These are phyloP conservation scores for Saturnia pavonia DNA, from an alignment of 2,888 invertebrate species.

Conservation along the genomic window DNA sequence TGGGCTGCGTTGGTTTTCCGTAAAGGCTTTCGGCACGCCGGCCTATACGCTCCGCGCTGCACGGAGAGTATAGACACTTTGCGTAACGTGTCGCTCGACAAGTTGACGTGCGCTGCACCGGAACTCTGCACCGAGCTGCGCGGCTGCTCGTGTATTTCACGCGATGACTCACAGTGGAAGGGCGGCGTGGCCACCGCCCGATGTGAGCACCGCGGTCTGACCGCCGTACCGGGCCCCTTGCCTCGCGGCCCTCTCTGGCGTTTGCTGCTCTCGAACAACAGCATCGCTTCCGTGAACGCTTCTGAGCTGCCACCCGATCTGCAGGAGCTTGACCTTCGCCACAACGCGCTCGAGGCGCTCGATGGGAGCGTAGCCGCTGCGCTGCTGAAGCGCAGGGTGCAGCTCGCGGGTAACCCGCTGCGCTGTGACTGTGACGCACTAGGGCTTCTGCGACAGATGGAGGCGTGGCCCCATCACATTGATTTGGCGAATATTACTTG, in stretches of 20 bases:
- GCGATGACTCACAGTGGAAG: slow-evolving; percentile 9
- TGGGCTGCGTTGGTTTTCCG: slow-evolving; percentile 23
- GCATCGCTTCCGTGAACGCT: slow-evolving; percentile 27
- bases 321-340: slow-evolving; percentile 29
- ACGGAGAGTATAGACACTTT: slow-evolving; percentile 17
- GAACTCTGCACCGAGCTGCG: slow-evolving; percentile 26
- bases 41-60: neutral
- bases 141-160: slow-evolving; percentile 29
- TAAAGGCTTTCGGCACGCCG: neutral
- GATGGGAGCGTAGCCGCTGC: slow-evolving; percentile 16
- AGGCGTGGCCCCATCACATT: neutral
- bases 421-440: slow-evolving; percentile 23
- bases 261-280: slow-evolving; percentile 30
- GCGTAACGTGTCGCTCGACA: slow-evolving; percentile 29
- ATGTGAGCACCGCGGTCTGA: slow-evolving; percentile 24
- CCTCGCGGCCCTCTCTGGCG: slow-evolving; percentile 11
- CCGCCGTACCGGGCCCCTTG: slow-evolving; percentile 18
- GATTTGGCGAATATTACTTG: neutral
- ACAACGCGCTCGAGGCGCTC: slow-evolving; percentile 21
- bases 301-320: slow-evolving; percentile 24
- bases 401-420: slow-evolving; percentile 26
- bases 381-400: slow-evolving; percentile 14
- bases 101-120: slow-evolving; percentile 25
- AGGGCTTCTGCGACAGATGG: slow-evolving; percentile 9
- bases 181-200: slow-evolving; percentile 29